Evolutionary conservation across 1,140 invertebrate species (phyloP), one percentile per base, ranked within the genome.

Genomic region (Babylonia areolata): DNA sequence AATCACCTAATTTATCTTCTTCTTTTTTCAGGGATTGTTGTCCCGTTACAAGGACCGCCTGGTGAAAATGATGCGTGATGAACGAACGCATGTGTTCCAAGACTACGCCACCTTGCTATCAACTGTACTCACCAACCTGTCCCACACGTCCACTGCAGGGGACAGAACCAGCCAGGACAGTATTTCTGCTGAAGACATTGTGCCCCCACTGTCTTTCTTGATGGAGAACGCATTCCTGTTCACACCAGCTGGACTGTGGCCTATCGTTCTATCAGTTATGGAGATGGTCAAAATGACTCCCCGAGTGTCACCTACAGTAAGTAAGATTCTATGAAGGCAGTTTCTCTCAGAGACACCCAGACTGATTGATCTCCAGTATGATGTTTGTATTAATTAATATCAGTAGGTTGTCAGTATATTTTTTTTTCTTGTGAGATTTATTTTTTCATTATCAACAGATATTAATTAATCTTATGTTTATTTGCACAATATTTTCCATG

Each of bases 171-270:
- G 40, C 12, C 15, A 17, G 71, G 64, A 81, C 33, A n/a, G 40
- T 15, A 82, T 69, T 81, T 35, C 78, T 20, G 51, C 84, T 23
- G 64, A 87, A 23, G 90, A 91, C 33, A 54, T 83, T 17, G 86
- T 89, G 15, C 88, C 89, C 58, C 42, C 86, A 15, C 82, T 91
- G 20, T 91, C 90, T 39, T 80, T 85, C 40, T 84, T 91, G 40
- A 91, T 91, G 90, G 90, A 91, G 64, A 88, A 90, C 81, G 42
- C 80, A 3, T 86, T 84, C 51, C 80, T 91, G 28, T 87, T 90
- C 33, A 90, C 90, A 23, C 87, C 89, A 3, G 78, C 86, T 46
- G 89, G 88, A 31, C 78, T 90, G 35, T 89, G 87, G 88, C 79
- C 86, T 37, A 71, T 90, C 12, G 83, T 89, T 28, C 37, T 85